These are phyloP conservation scores for Ricordea florida DNA, from an alignment of 92 coral and sea anemone genomes.

Conservation along the genomic window DNA sequence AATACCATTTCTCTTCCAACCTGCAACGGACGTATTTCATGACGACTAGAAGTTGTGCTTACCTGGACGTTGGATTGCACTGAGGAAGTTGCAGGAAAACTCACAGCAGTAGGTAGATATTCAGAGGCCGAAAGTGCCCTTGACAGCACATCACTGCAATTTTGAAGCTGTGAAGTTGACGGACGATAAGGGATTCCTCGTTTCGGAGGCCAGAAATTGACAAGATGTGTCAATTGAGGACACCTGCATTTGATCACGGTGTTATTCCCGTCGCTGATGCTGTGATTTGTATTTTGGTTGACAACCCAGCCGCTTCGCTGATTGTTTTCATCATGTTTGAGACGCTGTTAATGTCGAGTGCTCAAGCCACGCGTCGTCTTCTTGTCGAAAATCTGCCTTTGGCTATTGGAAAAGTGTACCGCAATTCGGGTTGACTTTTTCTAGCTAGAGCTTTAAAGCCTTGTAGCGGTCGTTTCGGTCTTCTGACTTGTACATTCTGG, in stretches of 20 bases:
- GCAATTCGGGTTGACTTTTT: too few species aligned
- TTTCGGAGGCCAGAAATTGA: conserved; percentile 31
- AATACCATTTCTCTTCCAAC: too few species aligned
- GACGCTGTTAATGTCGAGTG: conserved; percentile 19
- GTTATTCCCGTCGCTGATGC: conserved; percentile 51
- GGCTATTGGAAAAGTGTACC: too few species aligned
- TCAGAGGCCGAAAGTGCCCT: not conserved
- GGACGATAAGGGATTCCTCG: conserved; percentile 23
- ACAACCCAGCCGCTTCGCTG: too few species aligned
- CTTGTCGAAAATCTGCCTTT: not conserved
- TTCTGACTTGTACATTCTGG: conserved; percentile 15
- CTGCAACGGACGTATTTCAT: too few species aligned
- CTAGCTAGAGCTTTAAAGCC: conserved; percentile 24
- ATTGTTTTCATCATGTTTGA: too few species aligned
- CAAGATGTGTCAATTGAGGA: conserved; percentile 39
- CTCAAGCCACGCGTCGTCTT: conserved; percentile 21
- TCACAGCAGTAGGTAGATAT: not conserved
- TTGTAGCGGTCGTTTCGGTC: conserved; percentile 42
- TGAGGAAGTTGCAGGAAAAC: not conserved
- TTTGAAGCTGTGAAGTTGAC: conserved; percentile 23
- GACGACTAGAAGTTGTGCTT: too few species aligned
- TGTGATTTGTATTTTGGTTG: conserved; percentile 61
- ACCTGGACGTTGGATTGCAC: not conserved
- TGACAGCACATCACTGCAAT: conserved; percentile 25
- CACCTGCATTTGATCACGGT: conserved; percentile 36